Evolutionary conservation across 2,113 vertebrate species (phyloP).

Genomic region (Morone saxatilis): DNA sequence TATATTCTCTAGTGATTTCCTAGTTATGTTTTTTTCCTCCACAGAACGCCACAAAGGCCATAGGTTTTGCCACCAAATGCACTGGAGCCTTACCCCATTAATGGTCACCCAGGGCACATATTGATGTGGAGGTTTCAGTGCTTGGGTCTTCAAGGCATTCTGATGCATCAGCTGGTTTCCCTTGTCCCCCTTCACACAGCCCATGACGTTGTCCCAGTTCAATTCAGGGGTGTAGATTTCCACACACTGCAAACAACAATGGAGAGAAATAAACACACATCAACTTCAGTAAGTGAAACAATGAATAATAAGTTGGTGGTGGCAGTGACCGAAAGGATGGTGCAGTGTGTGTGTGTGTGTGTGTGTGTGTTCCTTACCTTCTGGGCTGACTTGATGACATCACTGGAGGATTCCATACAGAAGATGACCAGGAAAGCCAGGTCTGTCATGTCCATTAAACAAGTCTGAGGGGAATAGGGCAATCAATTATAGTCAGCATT

Average conservation of each 20-base stretch:
- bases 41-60: not conserved
- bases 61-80: not conserved
- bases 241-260: constrained; percentile 84
- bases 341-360: not conserved
- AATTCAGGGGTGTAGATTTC: constrained; percentile 70
- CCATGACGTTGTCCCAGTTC: constrained; percentile 65
- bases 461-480: constrained; percentile 81
- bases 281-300: not conserved
- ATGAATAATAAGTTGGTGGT: not conserved
- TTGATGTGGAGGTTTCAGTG: constrained; percentile 86
- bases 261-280: not conserved
- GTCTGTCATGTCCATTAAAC: constrained; percentile 82
- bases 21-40: not conserved
- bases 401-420: constrained; percentile 88
- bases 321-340: not conserved
- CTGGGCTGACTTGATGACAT: constrained; percentile 82
- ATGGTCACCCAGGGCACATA: constrained; percentile 96
- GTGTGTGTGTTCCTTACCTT: constrained; percentile 76
- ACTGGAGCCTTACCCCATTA: constrained; percentile 86
- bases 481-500: not conserved
- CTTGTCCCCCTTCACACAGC: constrained; percentile 84
- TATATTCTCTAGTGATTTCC: too few relatives aligned
- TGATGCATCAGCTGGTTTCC: constrained; percentile 90
- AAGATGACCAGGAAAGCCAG: constrained; percentile 77
- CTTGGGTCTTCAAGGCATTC: constrained; percentile 86